Base-by-base conservation (phyloP, 2,888 invertebrate species). In the Rhingia campestris region DNA sequence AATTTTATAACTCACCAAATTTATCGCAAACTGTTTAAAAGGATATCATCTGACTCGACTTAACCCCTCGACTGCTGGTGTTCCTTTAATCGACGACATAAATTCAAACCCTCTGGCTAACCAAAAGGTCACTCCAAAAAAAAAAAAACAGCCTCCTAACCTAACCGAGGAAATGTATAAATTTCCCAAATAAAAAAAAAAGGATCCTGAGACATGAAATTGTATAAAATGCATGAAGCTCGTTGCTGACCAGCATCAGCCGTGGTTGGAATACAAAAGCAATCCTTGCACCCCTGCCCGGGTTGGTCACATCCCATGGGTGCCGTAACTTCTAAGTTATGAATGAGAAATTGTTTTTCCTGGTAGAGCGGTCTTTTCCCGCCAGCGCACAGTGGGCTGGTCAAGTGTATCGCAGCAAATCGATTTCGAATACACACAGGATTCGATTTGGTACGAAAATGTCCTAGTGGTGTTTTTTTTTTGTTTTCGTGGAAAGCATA, bases 271-370 rank as follows among this genome's bases (percentile, higher is more conserved):
- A 85, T 85, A 85, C 75, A 63, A 80, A 85, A 81, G 59, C 54
- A 82, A 77, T 80, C 61, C 59, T 61, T 51, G 75, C 63, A 51
- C 47, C 53, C 4, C 75, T 64, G 67, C 45, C 41, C 22, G 22
- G 73, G 58, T 73, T 45, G 79, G 79, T 74, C 84, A 74, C 84
- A 87, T 90, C 91, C 90, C 91, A 76, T 58, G 91, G 89, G 91
- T 90, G 88, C 89, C 90, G 90, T 91, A 90, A 89, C 88, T 89
- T 89, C 88, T 89, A 89, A 91, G 90, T 90, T 91, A 91, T 91
- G 91, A 91, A 91, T 91, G 90, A 89, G 89, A 90, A 90, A 90
- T 90, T 89, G 89, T 90, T 90, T 67, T 45, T 9, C 32, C 37
- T 33, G 41, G 30, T 14, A 5, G 32, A 9, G 6, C 7, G 61